A percentile compares a stretch with the other conserved stretches of the same genome.
Conservation (phyloP, 2,113 vertebrate species). For the Mus pahari region DNA sequence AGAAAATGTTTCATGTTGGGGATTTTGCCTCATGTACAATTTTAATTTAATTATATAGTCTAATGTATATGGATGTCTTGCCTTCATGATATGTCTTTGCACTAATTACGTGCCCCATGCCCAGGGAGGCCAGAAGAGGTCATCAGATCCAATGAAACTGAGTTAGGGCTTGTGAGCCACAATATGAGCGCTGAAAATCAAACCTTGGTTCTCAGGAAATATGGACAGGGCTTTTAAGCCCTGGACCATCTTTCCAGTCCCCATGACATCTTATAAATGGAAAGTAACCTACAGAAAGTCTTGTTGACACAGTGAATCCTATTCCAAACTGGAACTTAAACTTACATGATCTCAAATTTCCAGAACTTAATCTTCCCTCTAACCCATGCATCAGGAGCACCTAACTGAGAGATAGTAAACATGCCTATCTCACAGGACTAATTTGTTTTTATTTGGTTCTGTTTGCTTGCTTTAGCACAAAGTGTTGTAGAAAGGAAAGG, state of each 20-base stretch:
- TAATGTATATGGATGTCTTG: background rate
- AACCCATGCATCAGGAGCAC: background rate
- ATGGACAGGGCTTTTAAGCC: background rate
- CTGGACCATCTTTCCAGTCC: background rate
- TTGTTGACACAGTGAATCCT: background rate
- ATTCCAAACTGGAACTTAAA: background rate
- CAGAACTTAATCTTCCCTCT: background rate
- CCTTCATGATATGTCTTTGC: background rate
- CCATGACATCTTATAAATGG: background rate
- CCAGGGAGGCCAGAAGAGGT: background rate
- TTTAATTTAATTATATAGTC: background rate
- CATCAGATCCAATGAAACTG: background rate
- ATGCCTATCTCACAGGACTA: background rate
- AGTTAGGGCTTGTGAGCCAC: background rate
- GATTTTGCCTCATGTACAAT: background rate
- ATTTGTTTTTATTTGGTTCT: background rate
- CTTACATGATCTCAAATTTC: background rate
- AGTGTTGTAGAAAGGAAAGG: background rate
- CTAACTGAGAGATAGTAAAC: background rate
- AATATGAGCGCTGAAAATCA: background rate
- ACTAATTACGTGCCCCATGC: background rate
- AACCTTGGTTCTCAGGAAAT: background rate
- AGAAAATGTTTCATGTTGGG: background rate
- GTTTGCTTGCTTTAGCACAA: background rate
- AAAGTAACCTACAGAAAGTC: background rate